phyloP scores from a whole-genome alignment of 2,797 vertebrate genomes.

The Nannoperca australis region DNA sequence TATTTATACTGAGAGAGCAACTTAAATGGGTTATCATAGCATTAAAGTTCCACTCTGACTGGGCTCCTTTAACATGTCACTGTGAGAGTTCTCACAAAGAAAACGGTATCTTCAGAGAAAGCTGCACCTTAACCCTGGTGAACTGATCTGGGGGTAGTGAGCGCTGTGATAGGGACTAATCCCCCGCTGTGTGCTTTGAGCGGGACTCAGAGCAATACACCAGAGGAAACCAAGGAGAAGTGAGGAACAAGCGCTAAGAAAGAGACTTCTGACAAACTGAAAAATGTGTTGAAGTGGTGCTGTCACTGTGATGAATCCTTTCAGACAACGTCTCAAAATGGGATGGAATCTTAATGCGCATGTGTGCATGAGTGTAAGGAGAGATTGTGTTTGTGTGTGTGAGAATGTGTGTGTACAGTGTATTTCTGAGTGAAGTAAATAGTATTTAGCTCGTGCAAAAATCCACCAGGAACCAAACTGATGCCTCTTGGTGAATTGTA shows the following conservation, averaged over 20 bases:
- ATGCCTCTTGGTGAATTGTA: conserved; percentile 80
- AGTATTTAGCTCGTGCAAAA: conserved; percentile 65
- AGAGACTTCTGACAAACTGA: conserved; percentile 76
- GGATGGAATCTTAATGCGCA: conserved; percentile 61
- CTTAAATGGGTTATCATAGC: conserved; percentile 79
- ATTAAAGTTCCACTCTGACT: conserved; percentile 70
- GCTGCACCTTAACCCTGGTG: conserved; percentile 79
- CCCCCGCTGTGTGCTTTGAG: conserved; percentile 72
- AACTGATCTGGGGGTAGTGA: conserved; percentile 78
- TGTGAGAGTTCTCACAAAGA: conserved; percentile 67
- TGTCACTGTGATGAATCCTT: conserved; percentile 75
- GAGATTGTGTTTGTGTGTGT: conserved; percentile 33
- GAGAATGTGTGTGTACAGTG: conserved; percentile 25
- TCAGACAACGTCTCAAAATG: conserved; percentile 62
- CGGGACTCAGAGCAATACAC: conserved; percentile 67
- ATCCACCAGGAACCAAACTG: conserved; percentile 73
- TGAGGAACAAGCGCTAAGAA: conserved; percentile 66
- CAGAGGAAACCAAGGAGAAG: conserved; percentile 66
- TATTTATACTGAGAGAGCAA: conserved; percentile 73
- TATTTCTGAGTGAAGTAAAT: conserved; percentile 75
- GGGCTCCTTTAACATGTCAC: conserved; percentile 67
- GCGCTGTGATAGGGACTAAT: conserved; percentile 79
- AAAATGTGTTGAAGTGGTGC: conserved; percentile 72
- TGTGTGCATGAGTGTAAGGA: conserved; percentile 49
- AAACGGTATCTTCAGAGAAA: conserved; percentile 72